These are phyloP conservation scores for Diloba caeruleocephala DNA, from an alignment of 2,888 invertebrate genomes.

Conservation along the genomic window DNA sequence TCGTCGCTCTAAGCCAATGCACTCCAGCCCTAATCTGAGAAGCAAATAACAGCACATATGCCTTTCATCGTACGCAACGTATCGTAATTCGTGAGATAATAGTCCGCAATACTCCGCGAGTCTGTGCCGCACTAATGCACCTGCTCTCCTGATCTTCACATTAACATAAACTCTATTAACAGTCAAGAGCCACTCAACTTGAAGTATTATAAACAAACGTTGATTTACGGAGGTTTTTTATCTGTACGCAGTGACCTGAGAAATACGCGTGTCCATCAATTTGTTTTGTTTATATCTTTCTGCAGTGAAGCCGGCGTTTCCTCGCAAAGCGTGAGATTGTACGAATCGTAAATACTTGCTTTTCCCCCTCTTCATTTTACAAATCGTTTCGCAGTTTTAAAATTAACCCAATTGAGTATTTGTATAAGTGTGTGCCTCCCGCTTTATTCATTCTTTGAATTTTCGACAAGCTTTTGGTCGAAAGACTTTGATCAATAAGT, in stretches of 20 bases:
- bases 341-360: background rate
- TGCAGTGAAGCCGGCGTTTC: background rate
- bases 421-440: slow-evolving; percentile 2
- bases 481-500: slow-evolving; percentile 6
- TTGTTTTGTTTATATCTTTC: slow-evolving; percentile 24
- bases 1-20: slow-evolving; percentile 2
- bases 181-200: slow-evolving; percentile 39
- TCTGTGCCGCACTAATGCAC: slow-evolving; percentile 41
- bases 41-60: slow-evolving; percentile 8
- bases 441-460: slow-evolving; percentile 4
- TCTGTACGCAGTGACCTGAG: slow-evolving; percentile 9
- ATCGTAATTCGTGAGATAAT: slow-evolving; percentile 30
- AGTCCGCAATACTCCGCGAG: slow-evolving; percentile 11
- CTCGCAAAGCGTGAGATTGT: background rate
- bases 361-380: background rate
- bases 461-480: background rate
- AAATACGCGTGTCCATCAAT: slow-evolving; percentile 19
- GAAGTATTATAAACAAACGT: slow-evolving; percentile 34
- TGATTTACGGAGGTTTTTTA: slow-evolving; percentile 33
- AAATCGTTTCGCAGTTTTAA: slow-evolving; percentile 2
- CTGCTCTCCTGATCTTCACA: slow-evolving; percentile 20
- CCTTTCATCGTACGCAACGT: slow-evolving; percentile 28
- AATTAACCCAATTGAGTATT: slow-evolving; percentile 17
- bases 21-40: slow-evolving; percentile 9
- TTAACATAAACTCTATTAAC: slow-evolving; percentile 45